Conservation (phyloP, 2,888 invertebrate species). For the Oscheius myriophilus region DNA sequence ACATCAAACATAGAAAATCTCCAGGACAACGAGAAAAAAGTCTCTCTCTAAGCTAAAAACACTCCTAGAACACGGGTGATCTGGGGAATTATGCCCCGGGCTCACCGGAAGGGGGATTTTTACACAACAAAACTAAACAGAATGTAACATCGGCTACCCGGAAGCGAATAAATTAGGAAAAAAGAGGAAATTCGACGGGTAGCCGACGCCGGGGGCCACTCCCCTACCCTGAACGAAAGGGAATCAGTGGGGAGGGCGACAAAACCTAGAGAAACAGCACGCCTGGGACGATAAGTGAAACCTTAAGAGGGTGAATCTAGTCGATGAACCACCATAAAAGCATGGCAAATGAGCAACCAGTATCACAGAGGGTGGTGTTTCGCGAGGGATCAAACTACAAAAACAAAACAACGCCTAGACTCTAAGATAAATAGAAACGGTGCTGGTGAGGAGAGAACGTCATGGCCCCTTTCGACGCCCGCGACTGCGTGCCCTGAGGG, state of each 20-base stretch:
- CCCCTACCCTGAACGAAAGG: conserved; percentile 31
- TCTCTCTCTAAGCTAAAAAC: too few species aligned
- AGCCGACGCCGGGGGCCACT: neutral
- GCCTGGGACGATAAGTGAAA: too few species aligned
- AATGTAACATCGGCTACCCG: conserved; percentile 13
- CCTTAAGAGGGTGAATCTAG: neutral
- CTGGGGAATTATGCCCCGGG: too few species aligned
- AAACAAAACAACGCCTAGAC: too few species aligned
- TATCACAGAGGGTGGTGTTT: conserved; percentile 12
- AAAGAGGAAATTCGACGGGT: conserved; percentile 6
- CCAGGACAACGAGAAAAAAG: too few species aligned
- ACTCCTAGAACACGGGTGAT: too few species aligned
- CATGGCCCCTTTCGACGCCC: neutral
- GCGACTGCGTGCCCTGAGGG: neutral
- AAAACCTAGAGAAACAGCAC: conserved; percentile 7
- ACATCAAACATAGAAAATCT: too few species aligned
- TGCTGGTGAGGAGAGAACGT: too few species aligned
- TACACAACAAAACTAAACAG: conserved; percentile 1
- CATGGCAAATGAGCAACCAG: conserved; percentile 13
- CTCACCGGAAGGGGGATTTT: too few species aligned
- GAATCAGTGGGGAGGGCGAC: conserved; percentile 10
- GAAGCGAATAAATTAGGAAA: neutral
- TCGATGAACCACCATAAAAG: neutral
- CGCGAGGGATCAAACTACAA: neutral
- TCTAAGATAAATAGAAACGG: too few species aligned